Base-by-base conservation (phyloP, 2,888 invertebrate genomes). In the Ptilodon capucinus region DNA sequence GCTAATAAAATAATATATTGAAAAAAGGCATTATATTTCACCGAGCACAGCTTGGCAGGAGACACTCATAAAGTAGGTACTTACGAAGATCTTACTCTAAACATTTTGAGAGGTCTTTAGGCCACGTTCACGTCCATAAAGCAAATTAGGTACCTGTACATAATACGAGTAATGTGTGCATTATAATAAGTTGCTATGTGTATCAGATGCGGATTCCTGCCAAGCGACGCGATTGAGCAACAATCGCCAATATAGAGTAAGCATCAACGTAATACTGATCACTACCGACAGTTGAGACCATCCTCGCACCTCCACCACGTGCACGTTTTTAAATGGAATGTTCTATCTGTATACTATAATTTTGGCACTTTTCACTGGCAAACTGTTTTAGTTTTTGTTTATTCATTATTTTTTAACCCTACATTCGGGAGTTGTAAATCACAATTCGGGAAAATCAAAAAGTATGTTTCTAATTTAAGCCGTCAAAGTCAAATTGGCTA, bases 131-230 rank as follows among this genome's bases (percentile, higher is more conserved):
- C 11, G 1, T n/a, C 3, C n/a, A 28, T 4, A 4, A n/a, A 28
- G 35, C 35, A 38, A 46, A 56, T 42, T 44, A 54, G 40, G 40
- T 49, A 54, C 17, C 52, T 51, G 19, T 54, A 54, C 35, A 35
- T 35, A 48, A 46, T 47, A 42, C n/a, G n/a, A n/a, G n/a, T n/a
- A n/a, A n/a, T 48, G 23, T 43, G 45, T 49, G 25, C 56, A 49
- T 51, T 57, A 58, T 63, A 74, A 72, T 63, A 62, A 59, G 65
- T 70, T 81, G 71, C 71, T 84, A 72, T 86, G 71, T 86, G 77
- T 88, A 83, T 80, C 89, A 89, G 89, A 81, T 89, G 89, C 89
- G 87, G 89, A 71, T 89, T 88, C 89, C 88, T 87, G 87, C 88
- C 89, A 69, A 86, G 81, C 79, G 88, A 88, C 82, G 82, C 86